Base-by-base conservation (phyloP, 2,888 invertebrate species). In the Rugalucina vietnamica region DNA sequence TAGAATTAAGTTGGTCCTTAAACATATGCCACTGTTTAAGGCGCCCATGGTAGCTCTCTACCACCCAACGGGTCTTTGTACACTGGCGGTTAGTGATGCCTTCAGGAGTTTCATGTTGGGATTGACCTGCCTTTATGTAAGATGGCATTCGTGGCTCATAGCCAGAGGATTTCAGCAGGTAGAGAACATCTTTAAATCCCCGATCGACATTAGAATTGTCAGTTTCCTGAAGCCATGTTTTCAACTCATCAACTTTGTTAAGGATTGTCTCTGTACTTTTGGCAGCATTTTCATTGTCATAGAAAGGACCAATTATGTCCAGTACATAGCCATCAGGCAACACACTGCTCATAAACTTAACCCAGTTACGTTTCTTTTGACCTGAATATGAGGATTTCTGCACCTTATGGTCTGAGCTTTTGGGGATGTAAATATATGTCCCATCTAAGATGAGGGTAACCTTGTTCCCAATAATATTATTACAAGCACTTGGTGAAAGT, bases 401-500 rank as follows among this genome's bases (percentile, higher is more conserved):
- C 12, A 50, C 27, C 29, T 49, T 21, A 50, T 70, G 77, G 29
- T 77, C 18, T 29, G 24, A 21, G 32, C 77, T 77, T 70, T 77
- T 70, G 14, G 29, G 60, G 29, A 60, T 60, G 18, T 60, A 60
- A 60, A 76, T 76, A 21, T 73, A 49, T 73, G 76, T 69, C 0
- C 65, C 76, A 69, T 76, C 76, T 43, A 65, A 21, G 12, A 65
- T 69, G 21, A 76, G 32, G 4, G 43, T 69, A 0, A 65, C 76
- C 43, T 65, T 76, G 37, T 76, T 49, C 24, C 77, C 77, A 77
- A n/a, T n/a, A n/a, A n/a, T n/a, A n/a, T n/a, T n/a, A n/a, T n/a
- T 70, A 70, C n/a, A 50, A 77, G 18, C 29, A 49, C 36, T 70
- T 72, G 21, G 71, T 71, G 36, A 78, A 78, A 49, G 37, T 49